phyloP scores from a whole-genome alignment of 2,797 vertebrate genomes.

The Remorina albescens region DNA sequence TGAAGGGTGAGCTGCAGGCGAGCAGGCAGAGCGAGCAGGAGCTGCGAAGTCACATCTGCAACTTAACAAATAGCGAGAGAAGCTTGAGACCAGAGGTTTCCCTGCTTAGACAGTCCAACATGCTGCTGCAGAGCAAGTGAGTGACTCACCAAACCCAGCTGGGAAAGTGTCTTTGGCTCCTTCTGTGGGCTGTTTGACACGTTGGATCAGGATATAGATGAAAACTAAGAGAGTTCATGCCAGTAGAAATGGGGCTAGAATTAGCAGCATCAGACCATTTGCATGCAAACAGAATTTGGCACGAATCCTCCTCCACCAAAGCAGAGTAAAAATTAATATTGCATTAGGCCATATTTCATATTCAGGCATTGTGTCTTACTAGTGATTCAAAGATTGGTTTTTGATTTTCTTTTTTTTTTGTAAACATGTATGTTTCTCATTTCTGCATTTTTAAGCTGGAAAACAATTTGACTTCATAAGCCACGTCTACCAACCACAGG shows the following conservation, averaged over 20 bases:
- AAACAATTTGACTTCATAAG: not conserved
- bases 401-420: not conserved
- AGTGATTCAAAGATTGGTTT: too few relatives aligned
- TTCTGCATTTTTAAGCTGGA: not conserved
- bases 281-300: not conserved
- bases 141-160: constrained; percentile 26
- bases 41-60: constrained; percentile 86
- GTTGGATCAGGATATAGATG: constrained; percentile 29
- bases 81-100: constrained; percentile 86
- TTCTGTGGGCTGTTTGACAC: constrained; percentile 25
- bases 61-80: constrained; percentile 87
- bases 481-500: constrained; percentile 18
- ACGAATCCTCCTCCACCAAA: not conserved
- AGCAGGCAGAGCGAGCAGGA: constrained; percentile 87
- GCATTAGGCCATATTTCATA: not conserved
- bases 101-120: constrained; percentile 87
- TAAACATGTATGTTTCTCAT: not conserved
- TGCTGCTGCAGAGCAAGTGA: constrained; percentile 89
- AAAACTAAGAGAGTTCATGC: not conserved
- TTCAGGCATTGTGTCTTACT: not conserved
- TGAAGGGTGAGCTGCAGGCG: constrained; percentile 84
- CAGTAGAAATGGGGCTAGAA: not conserved
- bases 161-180: constrained; percentile 15
- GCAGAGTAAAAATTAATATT: not conserved
- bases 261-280: not conserved